Conservation (phyloP, 2,888 invertebrate genomes). For the Archips crataeganus region DNA sequence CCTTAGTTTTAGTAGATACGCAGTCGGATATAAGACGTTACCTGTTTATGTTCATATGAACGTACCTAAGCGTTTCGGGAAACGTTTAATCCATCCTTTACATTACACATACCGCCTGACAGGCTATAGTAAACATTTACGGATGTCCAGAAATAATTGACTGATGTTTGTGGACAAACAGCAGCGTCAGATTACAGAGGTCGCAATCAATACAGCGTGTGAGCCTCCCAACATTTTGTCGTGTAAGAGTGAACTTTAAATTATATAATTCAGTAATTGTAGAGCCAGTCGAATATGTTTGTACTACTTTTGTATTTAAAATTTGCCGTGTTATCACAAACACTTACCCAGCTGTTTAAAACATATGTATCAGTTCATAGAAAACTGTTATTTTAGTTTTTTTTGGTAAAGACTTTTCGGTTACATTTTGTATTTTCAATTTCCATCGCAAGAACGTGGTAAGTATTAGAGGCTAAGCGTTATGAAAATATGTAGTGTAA, state of each 20-base stretch:
- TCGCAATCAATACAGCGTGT: conserved; percentile 39
- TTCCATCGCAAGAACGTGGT: too few relatives aligned
- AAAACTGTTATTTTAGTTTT: too few relatives aligned
- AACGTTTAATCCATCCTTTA: conserved; percentile 7
- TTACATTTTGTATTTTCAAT: too few relatives aligned
- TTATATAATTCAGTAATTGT: not conserved
- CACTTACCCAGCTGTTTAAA: too few relatives aligned
- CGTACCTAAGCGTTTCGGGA: not conserved
- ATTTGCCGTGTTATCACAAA: too few relatives aligned
- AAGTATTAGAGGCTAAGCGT: too few relatives aligned
- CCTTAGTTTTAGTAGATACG: too few relatives aligned
- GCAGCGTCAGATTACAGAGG: conserved; percentile 55
- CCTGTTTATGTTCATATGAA: not conserved
- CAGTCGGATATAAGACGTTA: not conserved
- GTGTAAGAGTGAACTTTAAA: not conserved
- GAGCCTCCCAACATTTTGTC: conserved; percentile 25
- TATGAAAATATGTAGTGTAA: too few relatives aligned
- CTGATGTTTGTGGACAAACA: conserved; percentile 54
- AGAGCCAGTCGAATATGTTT: not conserved
- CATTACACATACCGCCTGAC: conserved; percentile 45
- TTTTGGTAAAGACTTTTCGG: too few relatives aligned
- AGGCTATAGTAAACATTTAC: conserved; percentile 61
- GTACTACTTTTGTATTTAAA: not conserved
- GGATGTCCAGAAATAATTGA: conserved; percentile 66
- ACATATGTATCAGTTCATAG: too few relatives aligned